phyloP scores from a whole-genome alignment of 2,113 vertebrate species.

The Irena cyanogastra region DNA sequence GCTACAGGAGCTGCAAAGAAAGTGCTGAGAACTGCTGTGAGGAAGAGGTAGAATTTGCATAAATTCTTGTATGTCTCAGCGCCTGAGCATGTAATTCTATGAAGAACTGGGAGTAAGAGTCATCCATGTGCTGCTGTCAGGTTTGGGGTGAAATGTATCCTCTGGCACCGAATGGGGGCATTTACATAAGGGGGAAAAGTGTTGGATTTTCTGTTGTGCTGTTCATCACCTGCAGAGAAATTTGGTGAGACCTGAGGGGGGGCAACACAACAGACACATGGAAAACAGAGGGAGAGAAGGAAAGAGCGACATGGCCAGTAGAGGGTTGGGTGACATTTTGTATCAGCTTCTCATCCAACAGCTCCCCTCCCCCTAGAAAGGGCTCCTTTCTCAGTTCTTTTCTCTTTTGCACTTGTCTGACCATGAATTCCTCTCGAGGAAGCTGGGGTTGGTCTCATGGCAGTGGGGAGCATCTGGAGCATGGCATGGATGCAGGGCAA shows the following conservation, averaged over 20 bases:
- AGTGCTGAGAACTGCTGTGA: neutral
- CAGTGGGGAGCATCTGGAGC: neutral
- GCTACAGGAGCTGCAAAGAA: neutral
- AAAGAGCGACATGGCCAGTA: neutral
- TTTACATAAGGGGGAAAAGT: neutral
- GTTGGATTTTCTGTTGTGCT: neutral
- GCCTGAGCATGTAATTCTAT: neutral
- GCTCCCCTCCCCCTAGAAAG: neutral
- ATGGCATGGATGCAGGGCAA: neutral
- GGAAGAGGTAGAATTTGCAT: neutral
- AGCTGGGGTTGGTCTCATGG: neutral
- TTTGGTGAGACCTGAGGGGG: neutral
- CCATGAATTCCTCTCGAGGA: neutral
- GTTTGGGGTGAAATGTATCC: neutral
- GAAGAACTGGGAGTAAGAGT: neutral
- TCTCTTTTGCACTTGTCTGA: neutral
- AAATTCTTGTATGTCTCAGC: neutral
- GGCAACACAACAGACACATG: neutral
- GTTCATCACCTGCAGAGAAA: neutral
- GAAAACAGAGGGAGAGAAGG: neutral
- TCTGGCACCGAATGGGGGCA: neutral
- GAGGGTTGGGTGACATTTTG: neutral
- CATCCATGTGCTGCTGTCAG: neutral
- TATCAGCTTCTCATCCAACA: neutral
- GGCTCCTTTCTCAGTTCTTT: neutral